Evolutionary conservation across 2,113 vertebrate genomes (phyloP).

Genomic region (Lontra canadensis): DNA sequence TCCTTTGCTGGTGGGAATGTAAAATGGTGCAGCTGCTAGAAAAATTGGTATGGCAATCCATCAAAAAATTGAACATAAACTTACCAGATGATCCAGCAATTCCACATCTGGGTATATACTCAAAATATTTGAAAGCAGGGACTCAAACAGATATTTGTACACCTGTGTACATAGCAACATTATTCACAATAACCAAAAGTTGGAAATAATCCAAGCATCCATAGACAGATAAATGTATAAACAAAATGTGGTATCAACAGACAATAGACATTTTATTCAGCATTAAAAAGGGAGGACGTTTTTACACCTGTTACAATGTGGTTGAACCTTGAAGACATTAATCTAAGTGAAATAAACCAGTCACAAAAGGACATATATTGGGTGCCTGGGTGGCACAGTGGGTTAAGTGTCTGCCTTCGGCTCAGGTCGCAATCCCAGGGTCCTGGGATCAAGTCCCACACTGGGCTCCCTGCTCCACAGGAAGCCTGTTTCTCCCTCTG

Average conservation of each 20-base stretch:
- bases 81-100: neutral
- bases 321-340: neutral
- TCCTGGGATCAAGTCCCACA: too few relatives aligned
- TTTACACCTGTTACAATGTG: neutral
- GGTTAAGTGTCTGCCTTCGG: too few relatives aligned
- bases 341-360: neutral
- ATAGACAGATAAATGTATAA: neutral
- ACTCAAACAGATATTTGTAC: neutral
- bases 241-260: neutral
- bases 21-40: neutral
- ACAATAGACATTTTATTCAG: neutral
- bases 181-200: neutral
- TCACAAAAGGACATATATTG: neutral
- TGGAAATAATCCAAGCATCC: neutral
- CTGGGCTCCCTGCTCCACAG: too few relatives aligned
- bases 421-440: too few relatives aligned
- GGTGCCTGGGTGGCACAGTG: too few relatives aligned
- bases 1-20: neutral
- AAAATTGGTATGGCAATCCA: neutral
- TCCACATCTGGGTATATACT: neutral
- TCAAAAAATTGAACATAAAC: neutral
- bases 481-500: too few relatives aligned
- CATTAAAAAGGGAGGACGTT: neutral
- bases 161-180: neutral
- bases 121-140: neutral